Evolutionary conservation across 1,140 invertebrate species (phyloP).

Genomic region (Tachypleus tridentatus): DNA sequence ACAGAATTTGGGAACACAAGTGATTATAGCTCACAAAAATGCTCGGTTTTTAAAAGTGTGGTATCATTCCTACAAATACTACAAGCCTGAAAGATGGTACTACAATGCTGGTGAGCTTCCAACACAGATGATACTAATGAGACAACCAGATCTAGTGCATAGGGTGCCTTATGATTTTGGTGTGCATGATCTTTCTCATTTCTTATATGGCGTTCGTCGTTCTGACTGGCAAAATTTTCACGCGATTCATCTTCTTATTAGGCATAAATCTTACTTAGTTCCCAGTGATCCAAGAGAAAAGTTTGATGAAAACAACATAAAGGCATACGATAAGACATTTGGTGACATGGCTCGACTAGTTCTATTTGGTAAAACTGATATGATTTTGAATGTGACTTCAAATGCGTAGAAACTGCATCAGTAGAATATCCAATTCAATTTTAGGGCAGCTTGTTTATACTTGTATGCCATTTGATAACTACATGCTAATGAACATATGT

Average conservation of each 20-base stretch:
- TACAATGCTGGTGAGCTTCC: conserved; percentile 32
- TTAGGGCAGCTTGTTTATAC: too few relatives aligned
- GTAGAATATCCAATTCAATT: too few relatives aligned
- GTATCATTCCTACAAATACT: conserved; percentile 28
- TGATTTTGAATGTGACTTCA: not conserved
- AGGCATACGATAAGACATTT: conserved; percentile 28
- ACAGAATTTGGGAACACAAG: conserved; percentile 26
- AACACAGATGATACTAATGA: conserved; percentile 24
- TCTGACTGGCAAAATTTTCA: conserved; percentile 24
- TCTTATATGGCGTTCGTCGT: conserved; percentile 24
- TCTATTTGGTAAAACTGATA: conserved; percentile 16
- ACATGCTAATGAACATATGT: too few relatives aligned
- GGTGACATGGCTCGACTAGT: conserved; percentile 30
- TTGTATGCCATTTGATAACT: too few relatives aligned
- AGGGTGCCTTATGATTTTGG: conserved; percentile 27
- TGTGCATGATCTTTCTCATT: conserved; percentile 25
- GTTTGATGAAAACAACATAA: conserved; percentile 30
- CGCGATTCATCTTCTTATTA: conserved; percentile 27
- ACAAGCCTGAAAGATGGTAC: conserved; percentile 27
- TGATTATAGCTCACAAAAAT: conserved; percentile 28
- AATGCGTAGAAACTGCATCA: too few relatives aligned
- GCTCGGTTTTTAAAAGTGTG: conserved; percentile 28
- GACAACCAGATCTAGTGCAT: conserved; percentile 28
- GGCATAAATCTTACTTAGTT: conserved; percentile 27
- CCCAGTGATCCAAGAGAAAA: conserved; percentile 15